Base-by-base conservation (phyloP, 64 coral and sea anemone species). In the Anthopleura sola region DNA sequence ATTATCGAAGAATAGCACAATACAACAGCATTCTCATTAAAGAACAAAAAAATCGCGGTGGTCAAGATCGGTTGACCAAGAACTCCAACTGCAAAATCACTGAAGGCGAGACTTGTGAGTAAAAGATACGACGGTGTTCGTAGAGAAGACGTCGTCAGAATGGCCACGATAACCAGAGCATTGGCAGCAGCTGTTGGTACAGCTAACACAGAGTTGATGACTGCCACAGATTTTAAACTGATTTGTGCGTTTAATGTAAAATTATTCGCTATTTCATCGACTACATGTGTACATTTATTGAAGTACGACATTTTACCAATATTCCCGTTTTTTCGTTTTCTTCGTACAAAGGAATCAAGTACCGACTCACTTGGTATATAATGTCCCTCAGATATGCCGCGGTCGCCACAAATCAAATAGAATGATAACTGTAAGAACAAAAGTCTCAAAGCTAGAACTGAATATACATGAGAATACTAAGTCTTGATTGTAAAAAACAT, bases 91-190 rank as follows among this genome's bases (percentile, higher is more conserved):
- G 24, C 19, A 58, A 53, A 12, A 49, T 83, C 81, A 18, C 36
- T 55, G 31, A 83, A 34, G 49, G 81, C 81, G 50, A 83, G 81
- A 49, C 55, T 83, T 83, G 81, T 55, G 16, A 83, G 28, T 58
- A 83, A 83, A 58, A 55, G 31, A 83, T 55, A 83, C 48, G 81
- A 83, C 14, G 81, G 81, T 37, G 81, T 83, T 58, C 33, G 48
- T 49, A 83, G 20, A 55, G 31, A 34, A 55, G 81, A 49, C 49
- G 81, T 83, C 23, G 81, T 51, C 28, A 55, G 20, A 58, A 83
- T 83, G 49, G 44, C 81, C 28, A 36, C 40, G 24, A 83, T 83
- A 83, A 83, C 49, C 55, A 83, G 49, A 51, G 50, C 40, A 58
- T 83, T 83, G n/a, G 46, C 31, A 55, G 55, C 48, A 36, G 81